phyloP scores from a whole-genome alignment of 2,113 vertebrate genomes.

The Scortum barcoo region DNA sequence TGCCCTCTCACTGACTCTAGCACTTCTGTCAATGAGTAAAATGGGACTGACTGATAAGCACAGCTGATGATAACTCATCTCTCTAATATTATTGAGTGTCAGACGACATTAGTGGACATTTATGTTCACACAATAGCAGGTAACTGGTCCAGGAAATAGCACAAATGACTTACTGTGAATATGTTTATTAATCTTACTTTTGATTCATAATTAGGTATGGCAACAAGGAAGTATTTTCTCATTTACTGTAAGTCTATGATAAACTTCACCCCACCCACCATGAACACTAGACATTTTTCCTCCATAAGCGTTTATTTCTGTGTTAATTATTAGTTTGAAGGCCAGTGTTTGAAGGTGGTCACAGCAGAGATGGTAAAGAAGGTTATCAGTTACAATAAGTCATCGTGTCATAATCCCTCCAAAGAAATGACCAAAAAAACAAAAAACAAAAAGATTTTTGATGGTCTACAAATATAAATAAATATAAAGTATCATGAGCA shows the following conservation, averaged over 20 bases:
- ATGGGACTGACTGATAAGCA: background rate
- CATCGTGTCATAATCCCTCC: background rate
- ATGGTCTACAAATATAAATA: background rate
- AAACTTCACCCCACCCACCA: background rate
- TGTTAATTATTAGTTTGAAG: conserved; percentile 13
- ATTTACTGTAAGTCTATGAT: conserved; percentile 14
- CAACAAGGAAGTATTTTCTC: conserved; percentile 15
- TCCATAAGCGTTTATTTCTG: background rate
- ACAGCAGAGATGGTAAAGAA: background rate
- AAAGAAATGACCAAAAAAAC: background rate
- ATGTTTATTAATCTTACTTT: background rate
- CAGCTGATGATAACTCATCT: background rate
- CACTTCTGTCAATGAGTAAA: conserved; percentile 17
- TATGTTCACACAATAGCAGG: background rate
- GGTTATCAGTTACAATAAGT: background rate
- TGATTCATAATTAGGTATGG: background rate
- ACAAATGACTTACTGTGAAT: background rate
- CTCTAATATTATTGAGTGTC: background rate
- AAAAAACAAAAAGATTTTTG: background rate
- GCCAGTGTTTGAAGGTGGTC: background rate
- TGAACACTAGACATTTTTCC: background rate
- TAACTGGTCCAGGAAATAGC: background rate
- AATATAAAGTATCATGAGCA: background rate
- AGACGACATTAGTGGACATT: background rate
- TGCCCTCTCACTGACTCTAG: background rate